Evolutionary conservation across 2,797 vertebrate species (phyloP), one percentile per base, ranked within the genome.

Genomic region (Nyctibius grandis): DNA sequence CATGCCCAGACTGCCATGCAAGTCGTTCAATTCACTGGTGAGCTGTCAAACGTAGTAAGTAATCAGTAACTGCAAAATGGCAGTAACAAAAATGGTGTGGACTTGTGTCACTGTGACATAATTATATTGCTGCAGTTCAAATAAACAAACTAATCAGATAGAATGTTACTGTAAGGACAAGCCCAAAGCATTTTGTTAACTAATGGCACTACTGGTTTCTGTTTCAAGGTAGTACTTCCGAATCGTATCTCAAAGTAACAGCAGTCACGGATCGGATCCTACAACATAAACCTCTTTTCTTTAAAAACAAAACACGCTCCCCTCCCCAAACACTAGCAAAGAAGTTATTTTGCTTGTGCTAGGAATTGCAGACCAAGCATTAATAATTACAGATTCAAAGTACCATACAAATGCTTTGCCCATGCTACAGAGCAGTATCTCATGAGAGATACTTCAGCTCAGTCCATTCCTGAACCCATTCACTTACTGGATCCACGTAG

Each of bases 351-450:
- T 9, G 50, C 61, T 82, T 91, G 44, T 22, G 33, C 54, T 28
- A 84, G 36, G 51, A 94, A 73, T 5, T 69, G 61, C 50, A 89
- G 45, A 85, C 15, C 44, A 59, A 70, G 34, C 63, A 78, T 81
- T 77, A 92, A 92, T 73, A 88, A 91, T 54, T 89, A 92, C 87
- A 92, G 33, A 48, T 89, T 78, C 36, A 45, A 79, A 84, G 83
- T 65, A 90, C 21, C 25, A 53, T 23, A 69, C 10, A 48, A 90
- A 88, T 57, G 56, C n/a, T 50, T 78, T 68, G 45, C 21, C 48
- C 18, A 20, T 25, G 59, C 44, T 84, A 36, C 36, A 81, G 28
- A 31, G 40, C 31, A n/a, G 3, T 11, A 45, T 29, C 82, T 76
- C 51, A 3, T 5, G 16, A 85, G 86, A 85, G 63, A 82, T 36